These are phyloP conservation scores for Microtus pennsylvanicus DNA, from an alignment of 2,113 vertebrate genomes.

Conservation along the genomic window DNA sequence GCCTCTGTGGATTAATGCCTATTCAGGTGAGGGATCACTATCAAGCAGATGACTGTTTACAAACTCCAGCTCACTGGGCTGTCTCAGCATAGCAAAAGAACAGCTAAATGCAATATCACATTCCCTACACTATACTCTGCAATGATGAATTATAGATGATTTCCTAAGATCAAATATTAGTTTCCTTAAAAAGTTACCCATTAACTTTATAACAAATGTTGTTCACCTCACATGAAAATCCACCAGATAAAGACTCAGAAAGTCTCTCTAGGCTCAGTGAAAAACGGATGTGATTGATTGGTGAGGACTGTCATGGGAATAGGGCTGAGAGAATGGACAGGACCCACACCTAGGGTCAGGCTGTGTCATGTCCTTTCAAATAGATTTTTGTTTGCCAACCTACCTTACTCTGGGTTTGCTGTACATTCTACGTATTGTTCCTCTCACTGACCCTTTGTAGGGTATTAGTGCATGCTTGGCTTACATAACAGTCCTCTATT, in stretches of 20 bases:
- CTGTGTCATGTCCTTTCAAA: background rate
- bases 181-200: background rate
- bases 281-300: background rate
- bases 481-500: background rate
- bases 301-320: background rate
- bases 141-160: background rate
- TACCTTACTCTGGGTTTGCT: background rate
- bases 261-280: background rate
- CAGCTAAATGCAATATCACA: background rate
- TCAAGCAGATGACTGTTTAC: background rate
- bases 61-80: background rate
- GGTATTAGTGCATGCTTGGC: background rate
- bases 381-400: background rate
- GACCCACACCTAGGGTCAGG: fast-evolving
- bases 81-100: background rate
- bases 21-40: background rate
- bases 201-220: background rate
- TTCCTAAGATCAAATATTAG: background rate
- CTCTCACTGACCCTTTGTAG: background rate
- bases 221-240: background rate
- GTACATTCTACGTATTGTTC: background rate
- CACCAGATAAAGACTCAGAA: background rate
- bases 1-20: background rate
- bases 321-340: no score
- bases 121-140: background rate